phyloP scores from a whole-genome alignment of 2,113 vertebrate genomes.

The Ophiodon elongatus region DNA sequence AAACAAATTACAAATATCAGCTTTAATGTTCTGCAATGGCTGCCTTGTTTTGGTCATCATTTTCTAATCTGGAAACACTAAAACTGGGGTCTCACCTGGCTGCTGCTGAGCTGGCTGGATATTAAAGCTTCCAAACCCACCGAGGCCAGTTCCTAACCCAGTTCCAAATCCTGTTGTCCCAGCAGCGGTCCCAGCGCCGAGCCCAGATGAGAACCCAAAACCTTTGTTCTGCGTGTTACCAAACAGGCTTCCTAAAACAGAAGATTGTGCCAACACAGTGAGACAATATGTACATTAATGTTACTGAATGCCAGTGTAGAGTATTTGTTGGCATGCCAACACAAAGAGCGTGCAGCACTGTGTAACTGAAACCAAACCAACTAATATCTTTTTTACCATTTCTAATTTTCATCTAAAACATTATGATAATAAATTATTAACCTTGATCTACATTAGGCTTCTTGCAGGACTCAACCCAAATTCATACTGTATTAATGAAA shows the following conservation, averaged over 20 bases:
- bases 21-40: no score
- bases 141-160: conserved; percentile 84
- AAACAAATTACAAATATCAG: not conserved
- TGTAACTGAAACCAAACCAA: not conserved
- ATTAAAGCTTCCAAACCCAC: conserved; percentile 92
- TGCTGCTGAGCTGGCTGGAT: conserved; percentile 88
- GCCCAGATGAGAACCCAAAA: conserved; percentile 93
- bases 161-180: conserved; percentile 88
- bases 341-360: not conserved
- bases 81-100: conserved; percentile 72
- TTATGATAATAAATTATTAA: not conserved
- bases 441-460: not conserved
- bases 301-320: not conserved
- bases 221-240: conserved; percentile 94
- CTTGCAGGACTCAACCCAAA: not conserved
- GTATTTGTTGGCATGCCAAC: not conserved
- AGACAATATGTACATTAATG: not conserved
- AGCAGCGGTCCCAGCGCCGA: conserved; percentile 86
- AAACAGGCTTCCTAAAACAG: conserved; percentile 88
- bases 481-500: not conserved
- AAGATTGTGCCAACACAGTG: conserved; percentile 5
- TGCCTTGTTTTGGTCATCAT: not conserved
- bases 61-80: not conserved
- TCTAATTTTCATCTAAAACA: not conserved
- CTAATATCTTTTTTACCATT: not conserved